Evolutionary conservation across 2,113 vertebrate genomes (phyloP), one percentile per base, ranked within the genome.

Genomic region (Chitala chitala): DNA sequence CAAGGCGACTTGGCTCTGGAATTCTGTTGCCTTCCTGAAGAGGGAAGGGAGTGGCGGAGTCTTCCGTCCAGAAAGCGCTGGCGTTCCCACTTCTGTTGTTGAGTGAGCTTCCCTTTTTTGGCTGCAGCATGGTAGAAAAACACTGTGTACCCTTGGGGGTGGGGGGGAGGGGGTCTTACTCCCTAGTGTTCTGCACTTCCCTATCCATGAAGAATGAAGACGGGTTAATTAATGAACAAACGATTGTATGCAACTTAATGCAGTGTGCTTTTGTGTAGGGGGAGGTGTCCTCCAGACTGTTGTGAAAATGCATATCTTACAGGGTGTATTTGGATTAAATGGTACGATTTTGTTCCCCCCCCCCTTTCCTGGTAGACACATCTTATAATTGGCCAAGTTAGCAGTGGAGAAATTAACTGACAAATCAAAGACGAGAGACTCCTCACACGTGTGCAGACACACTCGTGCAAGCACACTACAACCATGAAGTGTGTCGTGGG

Each of bases 241-340:
- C 22, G 50, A 72, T 51, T n/a, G 48, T 15, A 51, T 20, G 20
- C 48, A 8, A 5, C 64, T 68, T 26, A 5, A 5, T 24, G n/a
- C 20, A 20, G 3, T 13, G 5, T 58, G 42, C n/a, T 33, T 75
- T 68, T 69, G 50, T 66, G 24, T 31, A 55, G 36, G 69, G 42
- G 48, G 63, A 68, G 17, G n/a, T 74, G 50, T 54, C 50, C 20
- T 33, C n/a, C n/a, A n/a, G n/a, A n/a, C n/a, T n/a, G n/a, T n/a
- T n/a, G 48, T 13, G 33, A 53, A 22, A 29, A 24, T 15, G 64
- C 3, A 10, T 46, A 44, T 50, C 31, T 69, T 38, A 56, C 51
- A 50, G 36, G 44, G 56, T 56, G 38, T 75, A 64, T 38, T 44
- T n/a, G n/a, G n/a, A n/a, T n/a, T n/a, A n/a, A n/a, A n/a, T n/a